Evolutionary conservation across 2,113 vertebrate species (phyloP).

Genomic region (Notiomystis cincta): DNA sequence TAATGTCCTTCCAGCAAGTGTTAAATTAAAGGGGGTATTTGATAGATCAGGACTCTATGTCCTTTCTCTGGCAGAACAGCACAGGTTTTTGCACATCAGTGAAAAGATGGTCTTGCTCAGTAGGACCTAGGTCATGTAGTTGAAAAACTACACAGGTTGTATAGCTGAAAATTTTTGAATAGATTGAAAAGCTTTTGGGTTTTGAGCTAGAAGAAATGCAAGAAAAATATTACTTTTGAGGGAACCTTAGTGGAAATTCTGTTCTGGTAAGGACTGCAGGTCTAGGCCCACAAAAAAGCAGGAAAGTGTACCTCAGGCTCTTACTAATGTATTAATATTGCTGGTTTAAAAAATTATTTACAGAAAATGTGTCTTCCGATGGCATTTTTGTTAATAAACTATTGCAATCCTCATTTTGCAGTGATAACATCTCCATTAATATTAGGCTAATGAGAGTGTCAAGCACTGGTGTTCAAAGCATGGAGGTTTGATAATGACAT

Average conservation of each 20-base stretch:
- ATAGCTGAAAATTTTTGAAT: neutral
- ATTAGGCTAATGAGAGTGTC: neutral
- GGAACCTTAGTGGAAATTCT: neutral
- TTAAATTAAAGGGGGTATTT: too few relatives aligned
- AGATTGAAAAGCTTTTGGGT: neutral
- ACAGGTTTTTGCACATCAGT: neutral
- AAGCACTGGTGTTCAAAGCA: neutral
- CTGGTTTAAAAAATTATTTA: neutral
- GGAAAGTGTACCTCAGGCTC: neutral
- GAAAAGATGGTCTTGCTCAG: neutral
- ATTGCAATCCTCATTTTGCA: neutral
- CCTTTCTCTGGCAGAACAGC: neutral
- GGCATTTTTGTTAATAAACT: neutral
- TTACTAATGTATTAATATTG: neutral
- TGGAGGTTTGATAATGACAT: neutral
- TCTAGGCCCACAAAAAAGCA: neutral
- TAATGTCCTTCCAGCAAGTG: neutral
- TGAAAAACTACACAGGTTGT: neutral
- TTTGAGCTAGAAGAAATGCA: neutral
- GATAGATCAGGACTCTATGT: neutral
- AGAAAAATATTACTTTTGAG: neutral
- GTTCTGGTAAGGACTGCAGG: neutral
- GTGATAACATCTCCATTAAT: neutral
- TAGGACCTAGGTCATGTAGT: neutral
- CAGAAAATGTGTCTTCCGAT: neutral